phyloP scores from a whole-genome alignment of 2,797 vertebrate genomes.

The Pangasius sanitwongsei region DNA sequence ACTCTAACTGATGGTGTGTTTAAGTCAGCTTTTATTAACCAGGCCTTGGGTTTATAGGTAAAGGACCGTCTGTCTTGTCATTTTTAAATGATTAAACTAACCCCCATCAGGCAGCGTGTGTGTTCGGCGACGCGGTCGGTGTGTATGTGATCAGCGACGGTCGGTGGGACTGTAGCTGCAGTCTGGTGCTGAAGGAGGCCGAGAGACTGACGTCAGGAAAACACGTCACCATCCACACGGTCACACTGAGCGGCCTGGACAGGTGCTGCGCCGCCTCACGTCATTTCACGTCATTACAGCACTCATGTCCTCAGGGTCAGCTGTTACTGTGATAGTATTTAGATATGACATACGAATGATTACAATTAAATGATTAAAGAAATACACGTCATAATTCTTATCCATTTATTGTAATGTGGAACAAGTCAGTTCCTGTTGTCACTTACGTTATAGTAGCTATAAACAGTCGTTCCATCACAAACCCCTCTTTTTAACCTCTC shows the following conservation, averaged over 20 bases:
- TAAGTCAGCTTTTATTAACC: background rate
- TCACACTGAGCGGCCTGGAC: constrained; percentile 72
- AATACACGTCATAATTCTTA: background rate
- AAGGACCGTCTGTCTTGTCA: background rate
- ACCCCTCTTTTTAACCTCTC: too few relatives aligned
- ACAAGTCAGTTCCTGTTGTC: background rate
- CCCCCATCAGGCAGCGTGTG: constrained; percentile 70
- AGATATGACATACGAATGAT: background rate
- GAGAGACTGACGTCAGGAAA: constrained; percentile 64
- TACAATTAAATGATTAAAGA: background rate
- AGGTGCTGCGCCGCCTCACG: constrained; percentile 62
- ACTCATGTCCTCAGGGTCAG: background rate
- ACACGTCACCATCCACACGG: constrained; percentile 73
- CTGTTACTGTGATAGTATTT: background rate
- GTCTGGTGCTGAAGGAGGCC: constrained; percentile 70
- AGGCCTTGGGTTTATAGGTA: background rate
- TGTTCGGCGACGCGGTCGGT: constrained; percentile 68
- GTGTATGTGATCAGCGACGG: constrained; percentile 82
- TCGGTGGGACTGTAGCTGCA: constrained; percentile 78
- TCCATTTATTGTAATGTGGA: too few relatives aligned
- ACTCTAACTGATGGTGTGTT: too few relatives aligned
- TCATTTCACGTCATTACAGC: background rate
- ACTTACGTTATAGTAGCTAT: background rate
- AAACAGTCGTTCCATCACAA: too few relatives aligned
- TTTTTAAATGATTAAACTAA: background rate